Evolutionary conservation across 2,113 vertebrate genomes (phyloP).

Genomic region (Cololabis saira): DNA sequence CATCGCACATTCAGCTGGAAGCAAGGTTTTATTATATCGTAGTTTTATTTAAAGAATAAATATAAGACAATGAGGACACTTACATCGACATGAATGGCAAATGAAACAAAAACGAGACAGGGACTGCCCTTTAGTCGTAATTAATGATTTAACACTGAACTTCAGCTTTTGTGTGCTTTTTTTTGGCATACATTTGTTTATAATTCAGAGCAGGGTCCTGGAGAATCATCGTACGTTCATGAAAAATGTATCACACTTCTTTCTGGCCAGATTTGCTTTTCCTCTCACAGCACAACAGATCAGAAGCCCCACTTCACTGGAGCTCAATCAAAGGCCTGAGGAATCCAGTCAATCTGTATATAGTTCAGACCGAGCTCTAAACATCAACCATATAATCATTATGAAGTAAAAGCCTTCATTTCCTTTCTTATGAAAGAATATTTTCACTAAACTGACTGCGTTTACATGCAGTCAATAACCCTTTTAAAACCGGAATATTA

Average conservation of each 20-base stretch:
- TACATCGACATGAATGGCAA: neutral
- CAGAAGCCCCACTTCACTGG: conserved; percentile 25
- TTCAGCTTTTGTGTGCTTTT: conserved; percentile 31
- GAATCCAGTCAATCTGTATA: conserved; percentile 22
- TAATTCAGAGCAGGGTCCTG: conserved; percentile 62
- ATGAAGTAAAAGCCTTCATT: neutral
- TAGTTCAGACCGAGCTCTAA: neutral
- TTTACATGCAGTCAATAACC: no score
- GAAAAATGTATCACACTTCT: conserved; percentile 78
- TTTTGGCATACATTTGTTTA: conserved; percentile 59
- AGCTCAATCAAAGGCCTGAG: conserved; percentile 32
- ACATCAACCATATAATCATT: neutral
- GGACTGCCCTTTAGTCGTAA: conserved; percentile 27
- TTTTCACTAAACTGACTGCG: neutral
- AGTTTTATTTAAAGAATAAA: neutral
- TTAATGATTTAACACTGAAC: conserved; percentile 44
- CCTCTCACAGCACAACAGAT: conserved; percentile 35
- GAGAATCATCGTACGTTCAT: conserved; percentile 55
- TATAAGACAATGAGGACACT: neutral
- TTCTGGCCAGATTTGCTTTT: conserved; percentile 70
- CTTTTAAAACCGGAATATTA: no score
- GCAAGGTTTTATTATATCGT: neutral
- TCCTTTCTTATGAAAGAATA: neutral
- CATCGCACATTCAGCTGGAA: neutral
- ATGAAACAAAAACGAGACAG: neutral